phyloP scores from a whole-genome alignment of 2,113 vertebrate species.

The Turnix velox region DNA sequence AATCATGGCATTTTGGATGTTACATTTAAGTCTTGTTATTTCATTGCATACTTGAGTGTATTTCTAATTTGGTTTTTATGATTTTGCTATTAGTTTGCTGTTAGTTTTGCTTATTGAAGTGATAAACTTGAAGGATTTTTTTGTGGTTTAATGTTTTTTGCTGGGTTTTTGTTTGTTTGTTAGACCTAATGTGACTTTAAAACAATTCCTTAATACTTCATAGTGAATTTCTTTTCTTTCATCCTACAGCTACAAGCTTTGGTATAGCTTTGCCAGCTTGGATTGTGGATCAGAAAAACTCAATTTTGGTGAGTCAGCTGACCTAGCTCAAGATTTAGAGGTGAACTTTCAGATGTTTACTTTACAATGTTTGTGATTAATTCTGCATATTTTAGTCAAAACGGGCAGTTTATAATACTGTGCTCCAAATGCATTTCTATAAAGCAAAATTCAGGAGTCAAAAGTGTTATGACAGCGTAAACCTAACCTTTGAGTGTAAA shows the following conservation, averaged over 20 bases:
- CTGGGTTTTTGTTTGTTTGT: neutral
- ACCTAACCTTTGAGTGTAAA: neutral
- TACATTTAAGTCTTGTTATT: neutral
- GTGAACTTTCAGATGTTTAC: neutral
- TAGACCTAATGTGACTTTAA: neutral
- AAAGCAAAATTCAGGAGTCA: neutral
- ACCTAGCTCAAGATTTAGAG: neutral
- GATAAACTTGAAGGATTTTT: neutral
- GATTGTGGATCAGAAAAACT: constrained; percentile 99
- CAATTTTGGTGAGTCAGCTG: constrained; percentile 86
- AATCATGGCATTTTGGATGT: neutral
- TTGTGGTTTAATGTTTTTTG: neutral
- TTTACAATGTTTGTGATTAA: neutral
- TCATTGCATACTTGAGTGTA: neutral
- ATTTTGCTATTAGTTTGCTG: neutral
- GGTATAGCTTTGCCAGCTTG: constrained; percentile 96
- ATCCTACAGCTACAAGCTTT: constrained; percentile 87
- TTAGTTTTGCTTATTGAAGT: neutral
- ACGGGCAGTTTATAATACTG: accelerated
- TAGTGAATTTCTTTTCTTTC: neutral
- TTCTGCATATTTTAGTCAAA: neutral
- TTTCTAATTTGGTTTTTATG: neutral
- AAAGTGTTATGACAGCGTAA: neutral
- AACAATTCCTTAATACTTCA: neutral
- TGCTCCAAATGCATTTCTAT: neutral